phyloP scores from a whole-genome alignment of 2,797 vertebrate species.

The Sebastes trivittatus region DNA sequence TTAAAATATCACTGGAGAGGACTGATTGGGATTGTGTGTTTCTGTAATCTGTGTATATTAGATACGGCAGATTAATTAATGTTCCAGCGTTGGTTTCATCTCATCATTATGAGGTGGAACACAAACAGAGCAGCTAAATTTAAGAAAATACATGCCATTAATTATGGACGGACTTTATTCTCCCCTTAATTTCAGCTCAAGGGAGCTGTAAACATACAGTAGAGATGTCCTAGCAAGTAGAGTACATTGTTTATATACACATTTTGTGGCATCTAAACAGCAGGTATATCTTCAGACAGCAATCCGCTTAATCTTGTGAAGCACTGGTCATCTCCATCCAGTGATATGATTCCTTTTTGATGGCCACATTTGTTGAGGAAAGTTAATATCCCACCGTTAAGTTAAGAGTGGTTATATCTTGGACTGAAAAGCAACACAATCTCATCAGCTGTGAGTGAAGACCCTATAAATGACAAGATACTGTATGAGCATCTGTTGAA shows the following conservation, averaged over 20 bases:
- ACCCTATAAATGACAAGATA: neutral
- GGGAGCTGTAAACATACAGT: constrained; percentile 12
- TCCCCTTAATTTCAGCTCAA: constrained; percentile 22
- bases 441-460: neutral
- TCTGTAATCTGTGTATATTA: constrained; percentile 70
- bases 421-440: neutral
- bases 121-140: constrained; percentile 61
- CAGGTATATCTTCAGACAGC: neutral
- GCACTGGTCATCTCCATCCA: neutral
- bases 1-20: constrained; percentile 72
- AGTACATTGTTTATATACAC: neutral
- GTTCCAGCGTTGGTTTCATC: constrained; percentile 40
- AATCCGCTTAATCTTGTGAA: neutral
- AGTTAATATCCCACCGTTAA: neutral
- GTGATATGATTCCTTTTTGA: neutral
- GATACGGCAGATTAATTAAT: constrained; percentile 65
- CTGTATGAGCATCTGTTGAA: neutral
- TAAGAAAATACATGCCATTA: constrained; percentile 54
- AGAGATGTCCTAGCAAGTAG: neutral
- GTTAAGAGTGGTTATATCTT: neutral
- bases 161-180: constrained; percentile 33
- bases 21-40: constrained; percentile 55
- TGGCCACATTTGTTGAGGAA: neutral
- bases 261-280: neutral
- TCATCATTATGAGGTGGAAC: constrained; percentile 47